Base-by-base conservation (phyloP, 1,140 invertebrate genomes). In the Triops longicaudatus region DNA sequence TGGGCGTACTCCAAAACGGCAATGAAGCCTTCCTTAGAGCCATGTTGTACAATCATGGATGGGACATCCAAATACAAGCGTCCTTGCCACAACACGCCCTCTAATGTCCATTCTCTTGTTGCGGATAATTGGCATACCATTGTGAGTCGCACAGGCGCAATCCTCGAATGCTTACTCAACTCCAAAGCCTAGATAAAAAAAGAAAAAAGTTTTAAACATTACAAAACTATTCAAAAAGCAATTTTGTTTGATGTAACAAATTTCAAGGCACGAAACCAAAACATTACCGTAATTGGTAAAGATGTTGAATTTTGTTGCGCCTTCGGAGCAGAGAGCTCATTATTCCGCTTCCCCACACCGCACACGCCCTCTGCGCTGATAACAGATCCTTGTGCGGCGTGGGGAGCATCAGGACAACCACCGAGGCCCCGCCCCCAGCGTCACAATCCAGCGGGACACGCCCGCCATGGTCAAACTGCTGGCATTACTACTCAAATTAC, bases 371-470 rank as follows among this genome's bases (percentile, higher is more conserved):
- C 90, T 90, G 76, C 76, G 83, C 82, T 81, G 85, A 84, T 83
- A 63, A 63, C 84, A 81, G 85, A 85, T 83, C 84, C 82, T 85
- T 87, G 85, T 85, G 88, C 89, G 89, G 90, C 88, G 88, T 91
- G 91, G 91, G 92, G 91, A 87, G 87, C 92, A 93, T 94, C 94
- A 96, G 94, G 92, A 93, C 88, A 91, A 93, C 93, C 92, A 96
- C 94, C 91, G 94, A 96, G 95, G 95, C 94, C 95, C 95, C 88
- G 94, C 91, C 86, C 95, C 95, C 91, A 97, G 93, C 90, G 91
- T 91, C 89, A 95, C 91, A 88, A 89, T 91, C 44, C 37, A 31
- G 74, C 74, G 26, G 28, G 27, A 44, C 42, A 75, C 43, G 26
- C 74, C 43, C 28, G 26, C 26, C 50, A 63, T 17, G 22, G 17